Evolutionary conservation across 2,797 vertebrate species (phyloP), one percentile per base, ranked within the genome.

Genomic region (Melanotaenia nigrans): DNA sequence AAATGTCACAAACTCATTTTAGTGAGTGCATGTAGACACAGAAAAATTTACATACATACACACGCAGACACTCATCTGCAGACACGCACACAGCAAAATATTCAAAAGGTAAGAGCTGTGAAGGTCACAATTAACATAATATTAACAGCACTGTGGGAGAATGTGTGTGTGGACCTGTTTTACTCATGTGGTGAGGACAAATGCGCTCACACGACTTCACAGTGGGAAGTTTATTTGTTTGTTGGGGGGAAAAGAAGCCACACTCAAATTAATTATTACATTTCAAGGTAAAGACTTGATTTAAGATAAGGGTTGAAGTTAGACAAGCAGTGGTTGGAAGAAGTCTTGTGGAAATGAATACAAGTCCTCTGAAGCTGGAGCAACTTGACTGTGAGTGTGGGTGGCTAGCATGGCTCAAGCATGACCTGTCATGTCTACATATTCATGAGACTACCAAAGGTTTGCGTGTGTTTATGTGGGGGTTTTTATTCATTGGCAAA

Each of bases 41-140:
- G 66, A 42, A 10, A 61, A 16, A 61, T 20, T 49, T 11, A 47
- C 30, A 12, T 49, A 56, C 32, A 65, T 20, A 65, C 49, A 56
- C 22, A 71, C 61, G 57, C 38, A 59, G 20, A 57, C 33, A 58
- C 28, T 25, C 6, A 75, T 64, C 71, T 45, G 65, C 63, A 80
- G 62, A 78, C 71, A 82, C 56, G 20, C 36, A 74, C 65, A 66
- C 47, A 79, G 47, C 51, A 51, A 77, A 75, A 79, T 81, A 77
- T 88, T 85, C 78, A 79, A 67, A 49, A 36, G 49, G 20, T 68
- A 68, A 61, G 69, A 77, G 49, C 0, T 3, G 56, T 78, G 86
- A 92, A 92, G 89, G 91, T 92, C 89, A 88, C 73, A 51, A 91
- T 90, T 91, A 89, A 73, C 90, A 93, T 92, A 82, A 33, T 28